Base-by-base conservation (phyloP, 2,797 vertebrate genomes). In the Microctenopoma stevenorrisi region DNA sequence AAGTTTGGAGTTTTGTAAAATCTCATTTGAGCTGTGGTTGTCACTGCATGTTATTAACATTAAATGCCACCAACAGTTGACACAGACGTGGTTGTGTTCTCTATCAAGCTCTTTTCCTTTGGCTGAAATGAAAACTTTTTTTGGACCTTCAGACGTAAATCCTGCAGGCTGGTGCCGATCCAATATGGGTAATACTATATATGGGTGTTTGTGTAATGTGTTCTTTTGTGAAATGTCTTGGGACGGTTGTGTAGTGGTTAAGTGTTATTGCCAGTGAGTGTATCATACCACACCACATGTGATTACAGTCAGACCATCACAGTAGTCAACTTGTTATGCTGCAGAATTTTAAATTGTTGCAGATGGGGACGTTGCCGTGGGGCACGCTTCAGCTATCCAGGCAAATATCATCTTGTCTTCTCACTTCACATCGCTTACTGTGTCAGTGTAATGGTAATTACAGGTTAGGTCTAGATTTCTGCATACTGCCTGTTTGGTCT, bases 401-500 rank as follows among this genome's bases (percentile, higher is more conserved):
- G 67, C 72, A 58, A 75, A 76, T 74, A 72, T 72, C 57, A 18
- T 78, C 69, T 65, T 62, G 68, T 78, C 56, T 58, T 35, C 26
- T 33, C 40, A 68, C 60, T 57, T 48, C 22, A 40, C 68, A 59
- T 81, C 38, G 28, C 61, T 64, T 42, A 53, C 48, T 52, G 22
- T 64, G 60, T 76, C 64, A 64, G 59, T 47, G 44, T 52, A 18
- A 15, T 50, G 56, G 47, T 78, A 88, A 85, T 82, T 66, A 80
- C 64, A 68, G 78, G 68, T 55, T 69, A 47, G 58, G 63, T 78
- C 73, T 68, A 48, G 56, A 44, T 51, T 77, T 61, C 68, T 33
- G 35, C 60, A 66, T 73, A 55, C 61, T 70, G 62, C 57, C 61
- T 73, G 49, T 52, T 30, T 54, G 50, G 61, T 16, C 61, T 59